Base-by-base conservation (phyloP, 2,888 invertebrate genomes). In the Xanthia icteritia region DNA sequence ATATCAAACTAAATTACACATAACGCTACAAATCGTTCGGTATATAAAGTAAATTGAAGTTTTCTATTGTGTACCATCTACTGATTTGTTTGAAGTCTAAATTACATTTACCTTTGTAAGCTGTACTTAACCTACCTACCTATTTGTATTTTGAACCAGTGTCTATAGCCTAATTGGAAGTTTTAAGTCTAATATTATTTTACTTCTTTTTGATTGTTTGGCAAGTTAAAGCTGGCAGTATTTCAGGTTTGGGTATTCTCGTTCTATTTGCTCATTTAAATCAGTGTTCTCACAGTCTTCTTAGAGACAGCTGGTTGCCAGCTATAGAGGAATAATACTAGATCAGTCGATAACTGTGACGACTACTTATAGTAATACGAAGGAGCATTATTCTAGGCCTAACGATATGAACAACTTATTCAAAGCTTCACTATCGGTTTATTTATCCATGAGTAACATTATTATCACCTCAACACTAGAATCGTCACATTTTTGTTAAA, bases 1-100 rank as follows among this genome's bases (percentile, higher is more conserved):
- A 71, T 73, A 69, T 78, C 78, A 74, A 78, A 86, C 56, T 63
- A 77, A 82, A 83, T 82, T 77, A 77, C 83, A 73, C 45, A 27
- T 42, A n/a, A 71, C 56, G 36, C 39, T 65, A 82, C 64, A 74
- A 77, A 69, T 77, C 63, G 68, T 64, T 77, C 42, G n/a, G 61
- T 77, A 73, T 54, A 77, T 82, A 67, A 69, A 61, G 48, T 58
- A 56, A 68, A 68, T 68, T 36, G 56, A 27, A 15, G 39, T 48
- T 75, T 65, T 39, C 23, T 63, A 60, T 63, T 61, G 58, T 36
- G 6, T 48, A 6, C 6, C 5, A 20, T 36, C 3, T 65, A 31
- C 36, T n/a, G 67, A 60, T 68, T 67, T 36, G 67, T 67, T 58
- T 68, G 27, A 56, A n/a, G 56, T 36, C 36, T n/a, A n/a, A 17